Evolutionary conservation across 1,140 invertebrate species (phyloP), one percentile per base, ranked within the genome.

Genomic region (Ruditapes philippinarum): DNA sequence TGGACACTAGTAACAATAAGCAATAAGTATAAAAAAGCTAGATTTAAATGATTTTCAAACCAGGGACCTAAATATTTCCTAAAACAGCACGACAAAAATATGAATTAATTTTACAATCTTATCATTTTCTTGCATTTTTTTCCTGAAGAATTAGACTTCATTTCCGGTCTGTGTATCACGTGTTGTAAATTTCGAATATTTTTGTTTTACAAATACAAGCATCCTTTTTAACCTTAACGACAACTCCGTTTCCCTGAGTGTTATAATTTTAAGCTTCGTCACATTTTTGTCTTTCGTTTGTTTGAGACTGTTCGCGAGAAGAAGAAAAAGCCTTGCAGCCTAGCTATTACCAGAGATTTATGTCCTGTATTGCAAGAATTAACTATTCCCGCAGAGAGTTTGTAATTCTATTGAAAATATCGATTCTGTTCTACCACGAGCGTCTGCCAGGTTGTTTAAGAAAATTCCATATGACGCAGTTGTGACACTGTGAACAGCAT

Each of bases 331-430:
- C 33, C 28, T 36, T 70, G 45, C n/a, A 78, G 45, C 74, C 31
- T n/a, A 38, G 49, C 49, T 78, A 78, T 78, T 78, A 78, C 54
- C 19, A 28, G 45, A 78, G 74, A 78, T 78, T 78, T 78, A 78
- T 51, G 3, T 51, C 36, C 74, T 19, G 31, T 7, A 40, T 78
- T 31, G 74, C 33, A 57, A 54, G 49, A 28, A 78, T 78, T 78
- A 78, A 54, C 49, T 36, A 54, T 57, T 33, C 49, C 74, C 74
- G 17, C 49, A 36, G 74, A 78, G 74, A 78, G 17, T 17, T 78
- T 31, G 42, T 78, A 38, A 54, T 51, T 78, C 74, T 49, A 78
- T 78, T 78, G 74, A 78, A 78, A 78, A 57, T 78, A 78, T 78
- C 74, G 74, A 78, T 78, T 33, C 3, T 9, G 0, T 25, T 76